phyloP scores from a whole-genome alignment of 2,113 vertebrate genomes.

The Pangasianodon hypophthalmus region DNA sequence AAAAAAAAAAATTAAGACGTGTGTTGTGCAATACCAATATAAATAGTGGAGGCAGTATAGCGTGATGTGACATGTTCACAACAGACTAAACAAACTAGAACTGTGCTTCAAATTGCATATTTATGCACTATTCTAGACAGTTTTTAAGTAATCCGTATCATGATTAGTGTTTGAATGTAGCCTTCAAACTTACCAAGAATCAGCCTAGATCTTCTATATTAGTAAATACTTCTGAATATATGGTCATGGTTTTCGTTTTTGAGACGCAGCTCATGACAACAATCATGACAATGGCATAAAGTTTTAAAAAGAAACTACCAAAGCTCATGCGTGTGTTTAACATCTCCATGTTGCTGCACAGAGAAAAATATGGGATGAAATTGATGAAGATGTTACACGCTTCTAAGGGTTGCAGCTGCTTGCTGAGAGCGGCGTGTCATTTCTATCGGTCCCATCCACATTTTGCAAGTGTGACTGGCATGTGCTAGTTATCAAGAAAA shows the following conservation, averaged over 20 bases:
- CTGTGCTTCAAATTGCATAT: background rate
- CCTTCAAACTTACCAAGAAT: background rate
- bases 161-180: background rate
- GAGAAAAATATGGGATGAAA: background rate
- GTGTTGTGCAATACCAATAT: background rate
- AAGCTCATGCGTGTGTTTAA: background rate
- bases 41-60: background rate
- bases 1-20: background rate
- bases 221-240: background rate
- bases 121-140: background rate
- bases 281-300: background rate
- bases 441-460: background rate
- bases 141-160: background rate
- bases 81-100: background rate
- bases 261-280: background rate
- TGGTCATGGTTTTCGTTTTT: background rate
- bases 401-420: background rate
- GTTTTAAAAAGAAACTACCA: background rate
- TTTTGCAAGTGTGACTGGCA: background rate
- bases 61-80: background rate
- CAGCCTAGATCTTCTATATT: background rate
- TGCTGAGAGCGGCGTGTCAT: background rate
- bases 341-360: background rate
- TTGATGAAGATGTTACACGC: background rate
- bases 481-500: background rate